Conservation (phyloP, 2,797 vertebrate genomes). For the Diceros bicornis region DNA sequence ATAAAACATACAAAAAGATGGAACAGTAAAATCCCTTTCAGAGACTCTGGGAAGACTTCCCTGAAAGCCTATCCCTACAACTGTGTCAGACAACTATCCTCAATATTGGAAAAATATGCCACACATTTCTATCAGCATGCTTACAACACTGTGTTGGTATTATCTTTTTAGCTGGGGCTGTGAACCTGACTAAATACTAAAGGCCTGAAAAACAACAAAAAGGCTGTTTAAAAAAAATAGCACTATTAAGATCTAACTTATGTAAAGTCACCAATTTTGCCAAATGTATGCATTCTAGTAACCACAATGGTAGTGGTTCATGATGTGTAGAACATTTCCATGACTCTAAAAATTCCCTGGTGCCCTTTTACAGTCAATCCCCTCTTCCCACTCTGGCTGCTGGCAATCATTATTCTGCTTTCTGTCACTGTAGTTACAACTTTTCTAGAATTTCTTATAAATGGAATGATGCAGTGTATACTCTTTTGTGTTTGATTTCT, state of each 20-base stretch:
- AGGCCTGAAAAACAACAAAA: neutral
- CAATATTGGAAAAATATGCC: neutral
- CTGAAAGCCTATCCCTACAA: neutral
- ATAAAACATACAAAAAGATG: slow-evolving; percentile 11
- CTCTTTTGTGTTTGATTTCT: neutral
- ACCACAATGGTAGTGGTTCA: neutral
- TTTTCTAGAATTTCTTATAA: neutral
- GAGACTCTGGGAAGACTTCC: slow-evolving; percentile 20
- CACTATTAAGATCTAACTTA: neutral
- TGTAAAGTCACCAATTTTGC: neutral
- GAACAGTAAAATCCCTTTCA: slow-evolving; percentile 35
- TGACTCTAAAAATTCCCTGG: neutral
- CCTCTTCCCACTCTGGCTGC: neutral
- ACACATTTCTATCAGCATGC: neutral
- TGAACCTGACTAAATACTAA: neutral
- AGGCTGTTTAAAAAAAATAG: neutral
- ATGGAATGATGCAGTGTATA: neutral
- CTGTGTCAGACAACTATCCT: neutral
- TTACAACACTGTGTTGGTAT: neutral
- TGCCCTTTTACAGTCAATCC: neutral
- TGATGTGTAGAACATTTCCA: neutral
- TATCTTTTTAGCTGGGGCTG: neutral
- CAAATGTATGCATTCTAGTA: neutral
- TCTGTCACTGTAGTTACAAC: neutral
- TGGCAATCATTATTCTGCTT: neutral